phyloP scores from a whole-genome alignment of 2,888 invertebrate genomes.

The Thecophora atra region DNA sequence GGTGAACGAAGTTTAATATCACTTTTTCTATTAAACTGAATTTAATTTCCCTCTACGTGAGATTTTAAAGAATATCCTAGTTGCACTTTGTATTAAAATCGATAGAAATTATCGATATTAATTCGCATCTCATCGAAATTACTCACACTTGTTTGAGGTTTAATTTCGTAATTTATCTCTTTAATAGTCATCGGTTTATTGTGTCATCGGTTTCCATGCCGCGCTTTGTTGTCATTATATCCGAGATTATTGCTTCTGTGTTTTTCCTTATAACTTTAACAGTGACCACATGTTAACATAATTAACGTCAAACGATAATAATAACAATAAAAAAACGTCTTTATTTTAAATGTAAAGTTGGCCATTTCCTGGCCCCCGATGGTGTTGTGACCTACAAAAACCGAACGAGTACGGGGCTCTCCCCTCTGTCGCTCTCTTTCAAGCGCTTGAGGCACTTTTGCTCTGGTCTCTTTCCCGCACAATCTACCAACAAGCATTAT shows the following conservation, averaged over 20 bases:
- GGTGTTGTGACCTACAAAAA: background rate
- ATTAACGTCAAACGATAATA: constrained; percentile 26
- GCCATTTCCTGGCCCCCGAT: background rate
- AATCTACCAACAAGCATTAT: constrained; percentile 30
- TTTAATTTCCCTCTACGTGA: background rate
- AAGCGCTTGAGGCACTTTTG: background rate
- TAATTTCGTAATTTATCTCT: background rate
- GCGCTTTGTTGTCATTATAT: background rate
- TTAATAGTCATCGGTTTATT: background rate
- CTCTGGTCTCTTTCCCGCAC: background rate
- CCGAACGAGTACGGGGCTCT: background rate
- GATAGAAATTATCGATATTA: too few species aligned
- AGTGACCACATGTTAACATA: constrained; percentile 35
- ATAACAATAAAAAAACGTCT: constrained; percentile 26
- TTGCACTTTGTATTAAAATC: too few species aligned
- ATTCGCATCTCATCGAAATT: too few species aligned
- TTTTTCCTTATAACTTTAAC: too few species aligned
- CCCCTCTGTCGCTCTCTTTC: background rate
- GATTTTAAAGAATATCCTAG: too few species aligned
- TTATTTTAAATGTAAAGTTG: constrained; percentile 14
- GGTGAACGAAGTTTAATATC: too few species aligned
- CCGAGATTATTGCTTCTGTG: background rate
- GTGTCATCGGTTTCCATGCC: background rate
- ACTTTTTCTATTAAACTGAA: background rate
- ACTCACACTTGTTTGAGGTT: background rate